Evolutionary conservation across 2,888 invertebrate genomes (phyloP), one percentile per base, ranked within the genome.

Genomic region (Xestia xanthographa): DNA sequence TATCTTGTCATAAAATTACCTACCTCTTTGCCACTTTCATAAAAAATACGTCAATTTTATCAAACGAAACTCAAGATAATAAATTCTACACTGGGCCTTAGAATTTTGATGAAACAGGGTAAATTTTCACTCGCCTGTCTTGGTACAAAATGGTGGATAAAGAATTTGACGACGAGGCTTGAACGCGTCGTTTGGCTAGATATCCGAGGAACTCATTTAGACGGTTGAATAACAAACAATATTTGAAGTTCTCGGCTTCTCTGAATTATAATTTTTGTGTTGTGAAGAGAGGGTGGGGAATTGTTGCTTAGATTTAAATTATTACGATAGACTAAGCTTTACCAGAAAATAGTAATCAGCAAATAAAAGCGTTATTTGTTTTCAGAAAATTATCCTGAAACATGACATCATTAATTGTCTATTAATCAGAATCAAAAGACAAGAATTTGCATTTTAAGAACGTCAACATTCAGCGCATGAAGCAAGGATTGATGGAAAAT

Each of bases 61-160:
- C 73, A 75, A 77, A 80, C 62, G 43, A 56, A 71, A 56, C 45
- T 69, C 34, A 43, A 58, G 69, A 79, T 79, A 86, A 84, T 80
- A 87, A 86, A 86, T 86, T 86, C 76, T 72, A 56, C 69, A 62
- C 62, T 12, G 58, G 73, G 74, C 80, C 74, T 77, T 69, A 84
- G 74, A 84, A 80, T 82, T 80, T 82, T 86, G 80, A 88, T 88
- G 85, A 82, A 86, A 82, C 80, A 69, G 76, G 67, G 71, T 77
- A 84, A 79, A 87, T 79, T 80, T 84, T 84, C 74, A 71, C 76
- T 75, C 71, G 77, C 79, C 87, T 88, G 80, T 79, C 75, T 86
- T 80, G 70, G 48, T n/a, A 58, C 67, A 80, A 82, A 87, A 88
- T 86, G 82, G 75, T 66, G 86, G 82, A 82, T 87, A 84, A 87